Evolutionary conservation across 64 coral and sea anemone genomes (phyloP), one percentile per base, ranked within the genome.

Genomic region (Montipora sp.): DNA sequence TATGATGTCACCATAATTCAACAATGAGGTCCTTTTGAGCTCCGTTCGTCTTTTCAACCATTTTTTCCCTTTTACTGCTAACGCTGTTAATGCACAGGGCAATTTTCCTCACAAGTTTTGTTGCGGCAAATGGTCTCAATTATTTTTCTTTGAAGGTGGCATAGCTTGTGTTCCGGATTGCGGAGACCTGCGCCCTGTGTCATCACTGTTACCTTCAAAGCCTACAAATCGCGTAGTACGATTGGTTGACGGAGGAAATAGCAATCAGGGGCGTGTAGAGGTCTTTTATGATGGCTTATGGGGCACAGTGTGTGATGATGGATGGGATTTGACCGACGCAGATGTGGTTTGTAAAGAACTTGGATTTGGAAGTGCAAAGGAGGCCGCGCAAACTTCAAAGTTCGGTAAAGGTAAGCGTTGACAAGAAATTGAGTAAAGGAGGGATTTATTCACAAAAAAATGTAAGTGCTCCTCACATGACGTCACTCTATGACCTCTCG

Each of bases 221-320:
- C 83, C 91, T 9, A 0, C 83, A 69, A 2, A 18, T 24, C 91
- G 75, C 16, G 63, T 59, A 27, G 91, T 93, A 8, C 83, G 91
- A 50, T 48, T 93, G 50, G 91, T 73, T 9, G 75, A 48, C 18
- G 91, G 76, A 0, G 27, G 5, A 2, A 80, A 12, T 3, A 21
- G 21, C 10, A 61, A 77, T 11, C 46, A 88, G 77, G 91, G 91
- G 2, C 91, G 91, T 47, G 91, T 93, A 6, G 83, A 88, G 36
- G 84, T 93, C 19, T 51, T 88, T 2, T 78, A 93, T 63, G 91
- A 93, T 75, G 95, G 91, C 8, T 10, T 24, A 16, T 96, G 95
- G 95, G 95, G 95, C 15, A 96, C 95, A 20, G 95, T 96, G 3
- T 96, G 95, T 68, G 95, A 96, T 82, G 95, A 96, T 43, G 77